phyloP scores from a whole-genome alignment of 2,888 invertebrate species.

The Lumbricus terrestris region DNA sequence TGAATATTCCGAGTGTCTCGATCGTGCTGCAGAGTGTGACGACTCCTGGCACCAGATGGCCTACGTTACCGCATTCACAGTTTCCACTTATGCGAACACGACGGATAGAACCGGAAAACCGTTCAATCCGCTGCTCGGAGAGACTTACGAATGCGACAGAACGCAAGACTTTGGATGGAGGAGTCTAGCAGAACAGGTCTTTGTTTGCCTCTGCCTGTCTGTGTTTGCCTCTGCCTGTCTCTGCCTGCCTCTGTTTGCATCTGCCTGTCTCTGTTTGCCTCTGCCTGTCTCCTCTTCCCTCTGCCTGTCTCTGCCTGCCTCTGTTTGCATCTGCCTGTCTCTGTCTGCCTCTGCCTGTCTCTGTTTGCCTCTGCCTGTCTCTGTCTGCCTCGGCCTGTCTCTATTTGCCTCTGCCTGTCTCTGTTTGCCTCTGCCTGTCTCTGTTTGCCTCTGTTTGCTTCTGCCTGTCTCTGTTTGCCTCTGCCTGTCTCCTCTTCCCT shows the following conservation, averaged over 20 bases:
- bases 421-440: background rate
- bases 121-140: conserved; percentile 75
- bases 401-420: background rate
- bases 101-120: conserved; percentile 85
- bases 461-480: background rate
- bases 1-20: conserved; percentile 88
- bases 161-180: conserved; percentile 93
- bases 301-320: background rate
- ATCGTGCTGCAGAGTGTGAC: conserved; percentile 71
- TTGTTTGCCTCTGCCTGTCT: background rate
- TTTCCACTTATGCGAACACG: conserved; percentile 64
- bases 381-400: background rate
- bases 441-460: background rate
- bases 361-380: background rate
- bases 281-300: conserved; percentile 56
- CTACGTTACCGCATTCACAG: conserved; percentile 92
- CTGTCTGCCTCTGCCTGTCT: too few relatives aligned
- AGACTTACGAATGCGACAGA: conserved; percentile 79
- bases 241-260: background rate
- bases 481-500: conserved; percentile 56
- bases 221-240: background rate
- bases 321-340: background rate
- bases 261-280: background rate
- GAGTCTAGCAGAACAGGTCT: conserved; percentile 83
- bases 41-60: conserved; percentile 91